Conservation (phyloP, 92 coral and sea anemone species). For the Umimayanthus chanpuru region DNA sequence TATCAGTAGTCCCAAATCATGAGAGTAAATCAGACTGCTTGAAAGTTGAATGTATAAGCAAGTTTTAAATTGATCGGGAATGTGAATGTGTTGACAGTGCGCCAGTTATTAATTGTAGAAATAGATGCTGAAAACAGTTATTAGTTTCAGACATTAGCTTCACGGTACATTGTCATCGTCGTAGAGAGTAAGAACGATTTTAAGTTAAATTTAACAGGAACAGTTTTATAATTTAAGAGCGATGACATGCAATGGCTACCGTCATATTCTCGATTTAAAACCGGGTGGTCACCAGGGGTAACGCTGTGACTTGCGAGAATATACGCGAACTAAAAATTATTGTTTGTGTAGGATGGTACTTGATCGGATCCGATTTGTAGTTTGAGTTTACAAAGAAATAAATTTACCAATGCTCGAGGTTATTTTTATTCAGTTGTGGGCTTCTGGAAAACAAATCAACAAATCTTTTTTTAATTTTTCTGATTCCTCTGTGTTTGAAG, state of each 20-base stretch:
- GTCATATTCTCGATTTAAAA: neutral
- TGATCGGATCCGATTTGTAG: neutral
- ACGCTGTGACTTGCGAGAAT: no score
- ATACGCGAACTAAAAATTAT: no score
- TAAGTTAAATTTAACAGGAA: no score
- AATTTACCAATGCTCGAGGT: neutral
- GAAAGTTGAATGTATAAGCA: no score
- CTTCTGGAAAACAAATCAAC: neutral
- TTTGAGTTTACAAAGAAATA: neutral
- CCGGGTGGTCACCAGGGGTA: no score
- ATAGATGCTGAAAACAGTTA: neutral
- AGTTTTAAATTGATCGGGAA: neutral
- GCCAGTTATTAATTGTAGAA: neutral
- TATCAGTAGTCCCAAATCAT: neutral
- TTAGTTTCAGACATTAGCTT: neutral
- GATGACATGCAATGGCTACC: neutral
- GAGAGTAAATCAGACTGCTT: no score
- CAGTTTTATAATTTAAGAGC: no score
- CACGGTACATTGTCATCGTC: neutral
- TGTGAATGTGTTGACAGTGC: neutral
- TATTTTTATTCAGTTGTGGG: neutral
- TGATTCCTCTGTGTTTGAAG: neutral
- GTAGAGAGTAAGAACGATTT: no score
- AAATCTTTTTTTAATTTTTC: neutral
- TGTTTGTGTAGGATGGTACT: neutral